Percentiles rank a stretch among this genome's conserved stretches.
Evolutionary conservation across 1,140 invertebrate species (phyloP).

Genomic region (Macrobrachium rosenbergii): DNA sequence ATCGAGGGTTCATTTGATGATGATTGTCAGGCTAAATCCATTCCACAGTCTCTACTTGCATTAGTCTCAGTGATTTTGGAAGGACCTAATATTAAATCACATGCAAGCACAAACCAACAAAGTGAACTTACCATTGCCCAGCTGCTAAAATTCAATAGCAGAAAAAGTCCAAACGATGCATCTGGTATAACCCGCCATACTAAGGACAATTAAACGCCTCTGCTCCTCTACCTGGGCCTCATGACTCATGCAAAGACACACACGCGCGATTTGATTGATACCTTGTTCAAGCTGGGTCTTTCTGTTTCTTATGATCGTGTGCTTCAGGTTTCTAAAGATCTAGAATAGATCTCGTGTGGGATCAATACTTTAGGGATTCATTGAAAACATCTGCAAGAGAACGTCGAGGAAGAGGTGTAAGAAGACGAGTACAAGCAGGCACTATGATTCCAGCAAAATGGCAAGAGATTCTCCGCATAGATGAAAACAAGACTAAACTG

Average conservation of each 20-base stretch:
- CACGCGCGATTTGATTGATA: constrained; percentile 27
- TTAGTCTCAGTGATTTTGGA: background rate
- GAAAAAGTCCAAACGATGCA: constrained; percentile 4
- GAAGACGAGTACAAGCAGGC: constrained; percentile 2
- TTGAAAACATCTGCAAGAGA: constrained; percentile 29
- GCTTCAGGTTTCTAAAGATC: constrained; percentile 32
- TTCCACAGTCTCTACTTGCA: constrained; percentile 37
- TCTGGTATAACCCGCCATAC: constrained; percentile 25
- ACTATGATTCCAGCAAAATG: constrained; percentile 41
- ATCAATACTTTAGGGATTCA: constrained; percentile 26
- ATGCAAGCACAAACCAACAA: constrained; percentile 37
- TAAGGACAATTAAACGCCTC: constrained; percentile 34
- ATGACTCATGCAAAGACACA: constrained; percentile 38
- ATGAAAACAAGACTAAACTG: constrained; percentile 49
- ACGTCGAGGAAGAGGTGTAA: constrained; percentile 3
- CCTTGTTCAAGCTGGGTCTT: constrained; percentile 35
- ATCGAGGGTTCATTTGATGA: constrained; percentile 7
- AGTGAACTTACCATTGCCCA: constrained; percentile 30
- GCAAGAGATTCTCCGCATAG: constrained; percentile 36
- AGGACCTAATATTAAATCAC: constrained; percentile 23
- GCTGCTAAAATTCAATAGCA: constrained; percentile 22
- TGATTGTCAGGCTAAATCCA: constrained; percentile 14
- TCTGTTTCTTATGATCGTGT: constrained; percentile 56
- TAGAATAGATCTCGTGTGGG: background rate
- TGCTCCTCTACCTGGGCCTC: constrained; percentile 52